These are phyloP conservation scores for Pyrgus malvae DNA, from an alignment of 2,888 invertebrate species.

Conservation along the genomic window DNA sequence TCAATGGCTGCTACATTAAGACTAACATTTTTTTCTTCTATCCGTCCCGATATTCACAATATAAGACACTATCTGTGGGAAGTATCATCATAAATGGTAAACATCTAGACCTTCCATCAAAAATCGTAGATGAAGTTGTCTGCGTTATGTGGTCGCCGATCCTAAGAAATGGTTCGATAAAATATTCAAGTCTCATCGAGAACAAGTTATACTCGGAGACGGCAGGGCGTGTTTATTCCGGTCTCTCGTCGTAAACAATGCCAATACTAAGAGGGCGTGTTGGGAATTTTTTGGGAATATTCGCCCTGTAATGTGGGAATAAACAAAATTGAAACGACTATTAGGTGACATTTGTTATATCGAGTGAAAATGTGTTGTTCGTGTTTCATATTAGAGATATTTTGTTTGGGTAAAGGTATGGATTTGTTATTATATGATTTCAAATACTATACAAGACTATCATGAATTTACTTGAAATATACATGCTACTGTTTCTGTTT, in stretches of 20 bases:
- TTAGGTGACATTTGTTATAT: slow-evolving; percentile 10
- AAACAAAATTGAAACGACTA: slow-evolving; percentile 14
- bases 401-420: neutral
- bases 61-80: too few species aligned
- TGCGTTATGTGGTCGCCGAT: too few species aligned
- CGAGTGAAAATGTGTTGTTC: neutral
- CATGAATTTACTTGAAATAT: too few species aligned
- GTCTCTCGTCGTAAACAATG: slow-evolving; percentile 35
- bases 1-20: too few species aligned
- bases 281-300: slow-evolving; percentile 31
- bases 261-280: slow-evolving; percentile 31
- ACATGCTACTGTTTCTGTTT: too few species aligned
- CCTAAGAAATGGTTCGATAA: slow-evolving; percentile 28
- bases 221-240: slow-evolving; percentile 37
- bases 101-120: too few species aligned
- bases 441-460: too few species aligned
- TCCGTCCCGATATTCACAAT: too few species aligned
- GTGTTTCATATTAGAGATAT: neutral
- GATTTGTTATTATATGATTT: too few species aligned
- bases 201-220: slow-evolving; percentile 34
- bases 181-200: slow-evolving; percentile 35
- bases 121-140: too few species aligned
- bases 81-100: too few species aligned
- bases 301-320: neutral
- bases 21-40: too few species aligned